phyloP scores from a whole-genome alignment of 2,888 invertebrate species.

The Anticlea derivata region DNA sequence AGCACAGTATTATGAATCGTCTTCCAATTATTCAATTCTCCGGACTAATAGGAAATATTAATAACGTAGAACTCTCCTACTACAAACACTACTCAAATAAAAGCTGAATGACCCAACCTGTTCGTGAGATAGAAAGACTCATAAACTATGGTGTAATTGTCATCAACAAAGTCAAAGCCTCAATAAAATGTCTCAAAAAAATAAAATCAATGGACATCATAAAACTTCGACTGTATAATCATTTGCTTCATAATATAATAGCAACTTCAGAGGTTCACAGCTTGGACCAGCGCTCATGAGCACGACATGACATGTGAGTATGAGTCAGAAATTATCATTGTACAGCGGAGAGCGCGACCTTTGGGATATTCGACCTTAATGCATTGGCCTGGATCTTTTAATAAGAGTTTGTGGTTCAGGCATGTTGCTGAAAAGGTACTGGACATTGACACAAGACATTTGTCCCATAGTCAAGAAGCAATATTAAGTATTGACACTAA shows the following conservation, averaged over 20 bases:
- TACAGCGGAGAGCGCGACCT: conserved; percentile 45
- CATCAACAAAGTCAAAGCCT: background rate
- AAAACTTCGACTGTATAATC: conserved; percentile 2
- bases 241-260: background rate
- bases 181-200: background rate
- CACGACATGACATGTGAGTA: conserved; percentile 39
- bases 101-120: too few species aligned
- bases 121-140: background rate
- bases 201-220: conserved; percentile 10
- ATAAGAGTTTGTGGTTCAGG: conserved; percentile 11
- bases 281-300: conserved; percentile 33
- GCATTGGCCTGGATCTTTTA: conserved; percentile 35
- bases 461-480: too few species aligned
- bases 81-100: too few species aligned
- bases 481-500: too few species aligned
- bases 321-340: conserved; percentile 53
- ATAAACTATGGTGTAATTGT: background rate
- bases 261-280: conserved; percentile 8
- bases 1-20: too few species aligned
- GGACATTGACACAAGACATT: background rate
- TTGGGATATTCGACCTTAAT: conserved; percentile 42
- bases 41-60: too few species aligned
- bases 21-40: too few species aligned
- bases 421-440: background rate
- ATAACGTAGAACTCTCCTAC: too few species aligned